Evolutionary conservation across 2,888 invertebrate genomes (phyloP), one percentile per base, ranked within the genome.

Genomic region (Acanthosepion pharaonis): DNA sequence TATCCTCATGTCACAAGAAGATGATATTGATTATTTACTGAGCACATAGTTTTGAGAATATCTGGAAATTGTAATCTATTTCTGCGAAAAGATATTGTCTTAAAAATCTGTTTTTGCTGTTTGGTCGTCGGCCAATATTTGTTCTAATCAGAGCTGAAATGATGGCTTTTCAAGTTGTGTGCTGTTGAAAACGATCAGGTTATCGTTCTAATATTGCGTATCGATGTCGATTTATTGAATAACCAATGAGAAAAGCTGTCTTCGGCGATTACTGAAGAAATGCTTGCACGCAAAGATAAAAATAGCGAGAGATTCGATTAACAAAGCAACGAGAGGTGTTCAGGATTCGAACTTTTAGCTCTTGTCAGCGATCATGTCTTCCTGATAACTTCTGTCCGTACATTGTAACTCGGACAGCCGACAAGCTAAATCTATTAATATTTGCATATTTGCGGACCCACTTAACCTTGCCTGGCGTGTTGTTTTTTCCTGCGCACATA

Each of bases 351-450:
- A 33, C 78, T 78, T 78, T 78, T n/a, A 78, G 78, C 78, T 78
- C 78, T n/a, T 78, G 78, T 78, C 78, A 78, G 78, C 9, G 78
- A 59, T 59, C 59, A 23, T 59, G 59, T 59, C 59, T 59, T 59
- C 59, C 59, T 5, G 59, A 59, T 59, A 78, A 78, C 78, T 78
- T 33, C 78, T 78, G 78, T 78, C 78, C 78, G n/a, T 78, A 78
- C 78, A 78, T 78, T 78, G 78, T 78, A 78, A 78, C n/a, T 78
- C 78, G 33, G 78, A 78, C 78, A 78, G 78, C n/a, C 78, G 78
- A 78, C 78, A 78, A 78, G 78, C 78, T n/a, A 9, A 78, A n/a
- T n/a, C 9, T 78, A 78, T 78, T 78, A n/a, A 78, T n/a, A 78
- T 78, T 78, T 78, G 78, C 78, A 78, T 78, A 78, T n/a, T 78